Evolutionary conservation across 1,140 invertebrate genomes (phyloP), one percentile per base, ranked within the genome.

Genomic region (Halesus radiatus): DNA sequence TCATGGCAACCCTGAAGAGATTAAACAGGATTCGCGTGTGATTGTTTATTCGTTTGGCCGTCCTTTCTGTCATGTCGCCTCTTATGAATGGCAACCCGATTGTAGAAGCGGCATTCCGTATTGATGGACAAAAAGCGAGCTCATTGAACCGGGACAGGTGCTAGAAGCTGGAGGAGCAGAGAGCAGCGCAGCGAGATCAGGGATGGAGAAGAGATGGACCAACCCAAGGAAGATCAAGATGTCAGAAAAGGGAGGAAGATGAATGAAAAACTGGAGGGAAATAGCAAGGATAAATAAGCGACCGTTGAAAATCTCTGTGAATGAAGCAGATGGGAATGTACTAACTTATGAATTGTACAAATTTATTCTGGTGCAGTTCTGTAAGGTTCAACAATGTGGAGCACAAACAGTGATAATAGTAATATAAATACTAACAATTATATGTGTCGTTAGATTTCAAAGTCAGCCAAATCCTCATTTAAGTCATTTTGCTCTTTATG

Each of bases 61-160:
- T 58, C 72, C 53, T 29, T 58, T 52, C 26, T 75, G 72, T 58
- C 72, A 75, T 58, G 72, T 75, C 72, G 72, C 53, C 23, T 58
- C 53, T 60, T 75, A 58, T 75, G 72, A 75, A 75, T 58, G 72
- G 72, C 72, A 29, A 75, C 23, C 53, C 72, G 53, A 56, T 50
- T 75, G 72, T 32, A 58, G 54, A 75, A 22, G 72, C 72, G 54
- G 53, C 72, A 75, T 75, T 75, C 72, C 72, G 52, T 18, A 58
- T 16, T 75, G 72, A 37, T 29, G 72, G 52, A 75, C 54, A 75
- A 75, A 75, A 75, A 75, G 26, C 23, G 54, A 8, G 72, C 52
- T 26, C 72, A 58, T 56, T 58, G 72, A 75, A 75, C 72, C 37
- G 53, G 53, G 72, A 75, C 72, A 75, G 72, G 72, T 75, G 72